phyloP scores from a whole-genome alignment of 1,140 invertebrate genomes.

The Trichonephila clavipes region DNA sequence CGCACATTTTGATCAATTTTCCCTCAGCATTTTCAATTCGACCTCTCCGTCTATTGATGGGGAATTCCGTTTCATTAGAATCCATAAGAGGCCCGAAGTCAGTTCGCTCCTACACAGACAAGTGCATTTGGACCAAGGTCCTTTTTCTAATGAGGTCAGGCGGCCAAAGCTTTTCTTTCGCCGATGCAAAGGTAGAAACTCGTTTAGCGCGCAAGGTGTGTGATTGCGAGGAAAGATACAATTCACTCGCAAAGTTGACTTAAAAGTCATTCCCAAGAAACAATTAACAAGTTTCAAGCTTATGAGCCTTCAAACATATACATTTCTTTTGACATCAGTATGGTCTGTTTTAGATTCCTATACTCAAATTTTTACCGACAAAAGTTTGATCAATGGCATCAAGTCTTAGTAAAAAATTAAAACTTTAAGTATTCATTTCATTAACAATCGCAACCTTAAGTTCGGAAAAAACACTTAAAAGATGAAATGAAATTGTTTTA shows the following conservation, averaged over 20 bases:
- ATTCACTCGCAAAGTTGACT: neutral
- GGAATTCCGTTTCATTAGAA: neutral
- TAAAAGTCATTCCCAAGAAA: neutral
- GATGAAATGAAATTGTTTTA: too few relatives aligned
- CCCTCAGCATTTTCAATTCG: neutral
- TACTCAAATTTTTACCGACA: too few relatives aligned
- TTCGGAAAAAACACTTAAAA: too few relatives aligned
- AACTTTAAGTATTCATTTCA: too few relatives aligned
- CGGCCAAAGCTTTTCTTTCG: neutral
- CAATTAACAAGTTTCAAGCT: too few relatives aligned
- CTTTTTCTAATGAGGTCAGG: slow-evolving; percentile 52
- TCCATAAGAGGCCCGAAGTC: neutral
- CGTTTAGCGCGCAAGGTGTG: slow-evolving; percentile 28
- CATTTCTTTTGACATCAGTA: too few relatives aligned
- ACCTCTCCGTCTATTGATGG: neutral
- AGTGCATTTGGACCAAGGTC: slow-evolving; percentile 62
- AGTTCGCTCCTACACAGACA: neutral
- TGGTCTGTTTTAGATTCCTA: too few relatives aligned
- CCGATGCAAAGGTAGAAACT: slow-evolving; percentile 40
- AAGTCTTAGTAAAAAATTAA: too few relatives aligned
- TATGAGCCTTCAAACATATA: too few relatives aligned
- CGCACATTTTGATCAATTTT: neutral
- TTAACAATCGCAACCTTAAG: too few relatives aligned
- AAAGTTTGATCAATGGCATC: too few relatives aligned
- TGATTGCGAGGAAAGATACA: neutral